Evolutionary conservation across 2,797 vertebrate species (phyloP).

Genomic region (Propithecus deckenii): DNA sequence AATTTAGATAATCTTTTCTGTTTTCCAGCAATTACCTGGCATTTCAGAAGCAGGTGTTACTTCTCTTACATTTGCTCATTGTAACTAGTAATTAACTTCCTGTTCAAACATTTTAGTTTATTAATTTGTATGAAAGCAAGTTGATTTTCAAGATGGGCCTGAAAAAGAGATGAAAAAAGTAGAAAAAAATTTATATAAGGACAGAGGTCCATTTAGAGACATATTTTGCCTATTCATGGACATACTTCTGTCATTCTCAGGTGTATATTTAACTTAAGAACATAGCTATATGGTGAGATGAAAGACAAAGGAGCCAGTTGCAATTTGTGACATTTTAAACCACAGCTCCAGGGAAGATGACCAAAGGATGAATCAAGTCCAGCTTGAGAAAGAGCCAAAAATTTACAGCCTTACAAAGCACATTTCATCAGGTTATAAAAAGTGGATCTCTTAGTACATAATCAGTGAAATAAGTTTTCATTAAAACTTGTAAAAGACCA

Average conservation of each 20-base stretch:
- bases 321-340: not conserved
- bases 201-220: not conserved
- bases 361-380: not conserved
- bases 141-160: not conserved
- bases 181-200: not conserved
- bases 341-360: not conserved
- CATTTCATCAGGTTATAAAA: not conserved
- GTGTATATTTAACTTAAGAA: not conserved
- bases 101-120: not conserved
- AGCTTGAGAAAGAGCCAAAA: not conserved
- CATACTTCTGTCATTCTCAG: not conserved
- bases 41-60: conserved; percentile 57
- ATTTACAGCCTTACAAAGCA: not conserved
- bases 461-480: not conserved
- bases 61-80: conserved; percentile 28
- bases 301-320: not conserved
- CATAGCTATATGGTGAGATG: not conserved
- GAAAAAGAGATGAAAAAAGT: not conserved
- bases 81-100: conserved; percentile 34
- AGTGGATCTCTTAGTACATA: not conserved
- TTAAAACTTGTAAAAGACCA: not conserved
- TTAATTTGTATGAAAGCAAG: conserved; percentile 3
- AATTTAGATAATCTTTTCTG: conserved; percentile 42
- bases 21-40: conserved; percentile 8
- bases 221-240: not conserved